Evolutionary conservation across 2,888 invertebrate species (phyloP).

Genomic region (Platerodrilus igneus): DNA sequence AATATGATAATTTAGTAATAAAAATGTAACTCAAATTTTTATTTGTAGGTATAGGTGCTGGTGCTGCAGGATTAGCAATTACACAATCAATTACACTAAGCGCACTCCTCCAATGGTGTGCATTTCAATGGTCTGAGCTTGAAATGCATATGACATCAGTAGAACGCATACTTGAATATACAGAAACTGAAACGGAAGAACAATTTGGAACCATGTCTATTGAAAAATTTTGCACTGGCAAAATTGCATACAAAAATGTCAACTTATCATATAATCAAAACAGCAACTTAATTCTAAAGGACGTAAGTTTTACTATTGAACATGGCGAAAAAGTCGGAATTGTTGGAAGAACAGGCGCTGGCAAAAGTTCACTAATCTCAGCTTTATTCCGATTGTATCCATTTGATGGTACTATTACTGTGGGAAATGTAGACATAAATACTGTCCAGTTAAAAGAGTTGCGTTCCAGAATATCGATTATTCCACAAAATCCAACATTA

Average conservation of each 20-base stretch:
- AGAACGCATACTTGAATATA: constrained; percentile 61
- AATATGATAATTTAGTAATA: no score
- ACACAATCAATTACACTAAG: constrained; percentile 76
- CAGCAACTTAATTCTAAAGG: constrained; percentile 68
- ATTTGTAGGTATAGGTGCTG: constrained; percentile 55
- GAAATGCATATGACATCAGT: constrained; percentile 83
- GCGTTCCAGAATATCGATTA: constrained; percentile 73
- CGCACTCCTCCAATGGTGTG: constrained; percentile 60
- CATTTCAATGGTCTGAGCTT: constrained; percentile 80
- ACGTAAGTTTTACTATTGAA: constrained; percentile 61
- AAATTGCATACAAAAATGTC: constrained; percentile 62
- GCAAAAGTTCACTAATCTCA: constrained; percentile 67
- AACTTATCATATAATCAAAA: constrained; percentile 68
- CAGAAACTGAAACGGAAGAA: constrained; percentile 47
- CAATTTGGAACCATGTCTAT: constrained; percentile 49
- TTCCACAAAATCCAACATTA: no score
- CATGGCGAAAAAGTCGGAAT: constrained; percentile 69
- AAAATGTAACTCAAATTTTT: no score
- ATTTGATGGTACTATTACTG: constrained; percentile 67
- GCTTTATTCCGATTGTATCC: constrained; percentile 77
- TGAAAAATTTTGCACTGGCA: constrained; percentile 70
- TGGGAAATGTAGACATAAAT: constrained; percentile 71
- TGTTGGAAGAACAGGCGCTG: no score
- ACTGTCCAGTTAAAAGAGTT: constrained; percentile 67
- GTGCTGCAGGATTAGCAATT: constrained; percentile 75